Conservation (phyloP, 2,113 vertebrate species). For the Morone saxatilis region DNA sequence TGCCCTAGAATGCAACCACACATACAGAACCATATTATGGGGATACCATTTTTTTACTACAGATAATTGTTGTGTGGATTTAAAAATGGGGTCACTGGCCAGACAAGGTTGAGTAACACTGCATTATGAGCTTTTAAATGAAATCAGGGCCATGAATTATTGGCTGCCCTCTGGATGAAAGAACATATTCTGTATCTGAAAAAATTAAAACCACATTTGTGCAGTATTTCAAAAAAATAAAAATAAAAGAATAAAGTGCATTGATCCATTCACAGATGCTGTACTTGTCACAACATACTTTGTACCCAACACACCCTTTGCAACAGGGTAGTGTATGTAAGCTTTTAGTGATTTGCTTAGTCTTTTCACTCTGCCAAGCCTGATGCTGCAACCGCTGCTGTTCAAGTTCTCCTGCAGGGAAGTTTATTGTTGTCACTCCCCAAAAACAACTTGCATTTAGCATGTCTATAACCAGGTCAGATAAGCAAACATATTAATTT, state of each 20-base stretch:
- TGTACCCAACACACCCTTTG: background rate
- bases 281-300: background rate
- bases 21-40: background rate
- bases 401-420: background rate
- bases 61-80: background rate
- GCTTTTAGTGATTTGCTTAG: background rate
- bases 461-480: background rate
- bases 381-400: background rate
- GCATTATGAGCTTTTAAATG: background rate
- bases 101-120: background rate
- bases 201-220: background rate
- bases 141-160: background rate
- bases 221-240: background rate
- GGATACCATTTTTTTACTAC: background rate
- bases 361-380: background rate
- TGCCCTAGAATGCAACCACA: background rate
- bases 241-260: background rate
- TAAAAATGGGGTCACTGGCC: background rate
- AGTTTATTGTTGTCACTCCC: background rate
- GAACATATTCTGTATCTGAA: background rate
- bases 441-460: background rate
- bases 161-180: background rate
- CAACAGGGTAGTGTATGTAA: background rate
- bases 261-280: background rate
- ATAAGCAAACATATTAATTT: background rate